These are phyloP conservation scores for Eptatretus burgeri DNA, from an alignment of 2,113 vertebrate genomes.

Conservation along the genomic window DNA sequence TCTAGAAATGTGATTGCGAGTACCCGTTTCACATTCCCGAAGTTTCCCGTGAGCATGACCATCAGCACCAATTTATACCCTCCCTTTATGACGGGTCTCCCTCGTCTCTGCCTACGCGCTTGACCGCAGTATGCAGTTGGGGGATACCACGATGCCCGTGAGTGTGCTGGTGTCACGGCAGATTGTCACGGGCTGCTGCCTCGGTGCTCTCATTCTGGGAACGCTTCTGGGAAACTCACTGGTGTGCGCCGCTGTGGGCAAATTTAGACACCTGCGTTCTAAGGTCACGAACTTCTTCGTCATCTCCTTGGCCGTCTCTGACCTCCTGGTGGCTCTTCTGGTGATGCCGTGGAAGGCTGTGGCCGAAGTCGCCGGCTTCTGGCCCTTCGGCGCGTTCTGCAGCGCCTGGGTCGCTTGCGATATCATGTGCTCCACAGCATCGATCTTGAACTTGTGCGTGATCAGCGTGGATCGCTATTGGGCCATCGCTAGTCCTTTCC, in stretches of 20 bases:
- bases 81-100: too few species aligned
- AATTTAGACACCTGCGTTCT: constrained; percentile 42
- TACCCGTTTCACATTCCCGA: too few species aligned
- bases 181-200: constrained; percentile 32
- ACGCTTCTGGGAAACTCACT: constrained; percentile 58
- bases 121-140: too few species aligned
- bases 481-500: constrained; percentile 74
- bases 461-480: constrained; percentile 84
- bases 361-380: constrained; percentile 56
- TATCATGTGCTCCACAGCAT: constrained; percentile 87
- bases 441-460: constrained; percentile 70
- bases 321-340: constrained; percentile 55
- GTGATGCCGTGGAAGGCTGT: constrained; percentile 95
- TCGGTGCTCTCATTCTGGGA: constrained; percentile 55
- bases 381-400: constrained; percentile 80
- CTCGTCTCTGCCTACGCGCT: too few species aligned
- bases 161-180: too few species aligned
- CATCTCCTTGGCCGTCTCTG: constrained; percentile 57
- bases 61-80: too few species aligned
- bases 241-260: constrained; percentile 52
- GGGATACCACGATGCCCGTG: too few species aligned
- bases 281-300: constrained; percentile 76
- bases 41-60: too few species aligned
- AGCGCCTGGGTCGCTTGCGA: constrained; percentile 79
- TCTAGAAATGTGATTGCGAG: too few species aligned